These are phyloP conservation scores for Elephantulus edwardii DNA, from an alignment of 2,113 vertebrate genomes.

Conservation along the genomic window DNA sequence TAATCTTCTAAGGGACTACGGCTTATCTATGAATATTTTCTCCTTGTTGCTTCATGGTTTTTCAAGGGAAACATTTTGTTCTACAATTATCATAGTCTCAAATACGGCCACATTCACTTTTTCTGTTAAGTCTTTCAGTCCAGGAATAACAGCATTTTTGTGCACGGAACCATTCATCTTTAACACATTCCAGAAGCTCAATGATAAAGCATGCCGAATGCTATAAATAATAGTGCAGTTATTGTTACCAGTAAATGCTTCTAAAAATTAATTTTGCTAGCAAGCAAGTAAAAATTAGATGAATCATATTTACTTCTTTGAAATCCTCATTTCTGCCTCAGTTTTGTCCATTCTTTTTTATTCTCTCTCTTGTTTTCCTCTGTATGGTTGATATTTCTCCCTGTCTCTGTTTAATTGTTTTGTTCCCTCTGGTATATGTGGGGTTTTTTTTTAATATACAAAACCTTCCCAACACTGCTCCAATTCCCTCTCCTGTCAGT, in stretches of 20 bases:
- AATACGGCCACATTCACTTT: not conserved
- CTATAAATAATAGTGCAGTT: not conserved
- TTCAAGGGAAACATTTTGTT: not conserved
- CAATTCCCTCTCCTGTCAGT: not conserved
- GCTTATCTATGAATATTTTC: slow-evolving; percentile 35
- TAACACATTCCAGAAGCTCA: not conserved
- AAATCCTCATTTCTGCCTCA: not conserved
- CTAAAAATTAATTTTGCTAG: not conserved
- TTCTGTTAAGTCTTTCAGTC: not conserved
- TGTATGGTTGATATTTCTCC: not conserved
- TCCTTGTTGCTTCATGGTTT: not conserved
- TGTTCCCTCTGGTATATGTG: not conserved
- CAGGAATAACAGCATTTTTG: not conserved
- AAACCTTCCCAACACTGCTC: not conserved
- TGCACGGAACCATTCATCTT: not conserved
- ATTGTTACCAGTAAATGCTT: not conserved
- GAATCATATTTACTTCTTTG: not conserved
- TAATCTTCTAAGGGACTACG: not conserved
- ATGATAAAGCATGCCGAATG: not conserved
- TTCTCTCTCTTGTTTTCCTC: too few relatives aligned
- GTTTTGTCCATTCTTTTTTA: not conserved
- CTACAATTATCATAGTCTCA: not conserved
- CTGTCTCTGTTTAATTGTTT: not conserved
- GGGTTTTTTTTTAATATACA: too few relatives aligned
- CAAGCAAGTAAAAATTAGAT: not conserved